Evolutionary conservation across 2,797 vertebrate species (phyloP).

Genomic region (Melanogrammus aeglefinus): DNA sequence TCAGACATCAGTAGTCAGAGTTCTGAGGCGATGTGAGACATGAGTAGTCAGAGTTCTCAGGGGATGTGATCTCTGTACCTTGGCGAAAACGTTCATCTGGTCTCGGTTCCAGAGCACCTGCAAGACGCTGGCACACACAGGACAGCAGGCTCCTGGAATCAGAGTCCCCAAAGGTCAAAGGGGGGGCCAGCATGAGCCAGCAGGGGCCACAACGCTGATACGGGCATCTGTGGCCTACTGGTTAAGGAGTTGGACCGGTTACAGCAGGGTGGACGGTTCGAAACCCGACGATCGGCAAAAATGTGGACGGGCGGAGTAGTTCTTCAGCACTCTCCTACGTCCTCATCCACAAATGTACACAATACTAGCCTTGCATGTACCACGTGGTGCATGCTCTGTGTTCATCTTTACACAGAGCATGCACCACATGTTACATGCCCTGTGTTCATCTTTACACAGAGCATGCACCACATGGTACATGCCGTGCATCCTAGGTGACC

Average conservation of each 20-base stretch:
- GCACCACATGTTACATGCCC: no score
- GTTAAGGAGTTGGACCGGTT: no score
- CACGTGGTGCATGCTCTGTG: no score
- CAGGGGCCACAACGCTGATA: neutral
- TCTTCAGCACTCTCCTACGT: no score
- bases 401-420: no score
- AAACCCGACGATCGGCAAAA: no score
- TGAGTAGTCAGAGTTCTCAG: neutral
- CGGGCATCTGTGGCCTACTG: no score
- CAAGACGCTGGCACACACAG: slow-evolving; percentile 92
- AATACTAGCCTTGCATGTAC: no score
- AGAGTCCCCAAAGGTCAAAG: neutral
- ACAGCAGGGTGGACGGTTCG: no score
- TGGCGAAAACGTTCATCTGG: slow-evolving; percentile 89
- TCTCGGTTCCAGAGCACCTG: slow-evolving; percentile 91
- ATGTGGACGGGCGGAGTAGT: no score
- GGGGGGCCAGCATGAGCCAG: neutral
- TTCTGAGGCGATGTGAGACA: neutral
- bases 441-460: no score
- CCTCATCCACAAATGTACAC: no score
- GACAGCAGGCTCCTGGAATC: slow-evolving; percentile 88
- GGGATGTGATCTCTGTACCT: slow-evolving; percentile 70
- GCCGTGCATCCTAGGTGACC: neutral
- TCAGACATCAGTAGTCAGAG: neutral
- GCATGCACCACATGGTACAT: neutral